phyloP scores from a whole-genome alignment of 2,113 vertebrate species.

The Nipponia nippon region DNA sequence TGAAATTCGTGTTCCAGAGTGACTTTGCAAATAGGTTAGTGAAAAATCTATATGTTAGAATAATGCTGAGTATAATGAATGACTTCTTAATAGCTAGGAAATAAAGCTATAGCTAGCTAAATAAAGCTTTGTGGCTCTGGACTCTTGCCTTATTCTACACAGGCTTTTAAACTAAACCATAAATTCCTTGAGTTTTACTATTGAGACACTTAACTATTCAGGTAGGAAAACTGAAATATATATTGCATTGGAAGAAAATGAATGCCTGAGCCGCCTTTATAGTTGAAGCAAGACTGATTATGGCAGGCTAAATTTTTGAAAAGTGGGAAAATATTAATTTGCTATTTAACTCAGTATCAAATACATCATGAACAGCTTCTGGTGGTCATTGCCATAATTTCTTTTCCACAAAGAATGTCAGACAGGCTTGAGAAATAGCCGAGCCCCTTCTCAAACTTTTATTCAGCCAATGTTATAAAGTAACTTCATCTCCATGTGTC shows the following conservation, averaged over 20 bases:
- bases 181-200: slow-evolving; percentile 47
- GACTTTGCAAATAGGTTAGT: slow-evolving; percentile 28
- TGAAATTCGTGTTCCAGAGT: neutral
- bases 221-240: slow-evolving; percentile 3
- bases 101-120: slow-evolving; percentile 34
- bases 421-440: neutral
- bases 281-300: neutral
- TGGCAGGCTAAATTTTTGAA: neutral
- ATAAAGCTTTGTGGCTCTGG: slow-evolving; percentile 10
- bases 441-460: neutral
- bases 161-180: slow-evolving; percentile 52
- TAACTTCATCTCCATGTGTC: fast-evolving
- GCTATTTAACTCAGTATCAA: neutral
- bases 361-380: neutral
- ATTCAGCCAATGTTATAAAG: neutral
- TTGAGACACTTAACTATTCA: neutral
- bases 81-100: slow-evolving; percentile 33
- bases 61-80: slow-evolving; percentile 33
- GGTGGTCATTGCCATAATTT: neutral
- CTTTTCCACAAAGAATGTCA: neutral
- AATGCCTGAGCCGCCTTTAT: neutral
- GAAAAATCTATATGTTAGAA: slow-evolving; percentile 42
- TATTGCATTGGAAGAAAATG: neutral
- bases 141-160: neutral
- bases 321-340: neutral